A percentile compares a stretch with the other conserved stretches of the same genome.
These are phyloP conservation scores for Drosophila ficusphila DNA, from an alignment of 1,140 invertebrate species.

Conservation along the genomic window DNA sequence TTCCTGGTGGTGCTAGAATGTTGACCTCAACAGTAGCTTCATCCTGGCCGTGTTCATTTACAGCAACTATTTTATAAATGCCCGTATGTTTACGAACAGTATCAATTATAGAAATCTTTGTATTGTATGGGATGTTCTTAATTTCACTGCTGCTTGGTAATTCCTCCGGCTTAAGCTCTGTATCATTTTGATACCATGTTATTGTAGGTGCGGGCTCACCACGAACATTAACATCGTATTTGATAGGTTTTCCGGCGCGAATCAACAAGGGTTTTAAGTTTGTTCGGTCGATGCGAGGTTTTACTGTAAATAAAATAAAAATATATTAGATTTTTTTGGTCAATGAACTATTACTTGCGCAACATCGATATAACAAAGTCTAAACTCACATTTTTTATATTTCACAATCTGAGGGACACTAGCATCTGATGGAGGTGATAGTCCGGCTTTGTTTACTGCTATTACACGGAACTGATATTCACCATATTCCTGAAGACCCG, in stretches of 20 bases:
- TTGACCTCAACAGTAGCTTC: conserved; percentile 97
- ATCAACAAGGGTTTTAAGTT: conserved; percentile 96
- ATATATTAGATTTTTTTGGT: too few species aligned
- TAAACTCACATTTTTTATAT: conserved; percentile 92
- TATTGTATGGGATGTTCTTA: conserved; percentile 96
- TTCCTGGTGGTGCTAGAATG: conserved; percentile 93
- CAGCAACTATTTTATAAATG: conserved; percentile 95
- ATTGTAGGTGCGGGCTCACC: conserved; percentile 97
- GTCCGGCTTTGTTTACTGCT: conserved; percentile 98
- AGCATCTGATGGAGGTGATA: conserved; percentile 96
- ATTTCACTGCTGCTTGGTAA: conserved; percentile 90
- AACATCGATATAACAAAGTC: too few species aligned
- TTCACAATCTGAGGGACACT: conserved; percentile 96
- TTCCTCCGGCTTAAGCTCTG: conserved; percentile 86
- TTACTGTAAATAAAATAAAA: conserved; percentile 86
- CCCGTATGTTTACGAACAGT: conserved; percentile 93
- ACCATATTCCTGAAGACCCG: conserved; percentile 94
- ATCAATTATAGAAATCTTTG: conserved; percentile 94
- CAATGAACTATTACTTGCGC: too few species aligned
- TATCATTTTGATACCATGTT: conserved; percentile 89
- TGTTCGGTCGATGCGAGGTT: conserved; percentile 98
- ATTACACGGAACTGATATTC: conserved; percentile 98
- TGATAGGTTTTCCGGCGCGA: conserved; percentile 95
- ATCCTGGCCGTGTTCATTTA: conserved; percentile 96
- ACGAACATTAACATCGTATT: conserved; percentile 96